phyloP scores from a whole-genome alignment of 2,888 invertebrate genomes.

The Ypsolopha sequella region DNA sequence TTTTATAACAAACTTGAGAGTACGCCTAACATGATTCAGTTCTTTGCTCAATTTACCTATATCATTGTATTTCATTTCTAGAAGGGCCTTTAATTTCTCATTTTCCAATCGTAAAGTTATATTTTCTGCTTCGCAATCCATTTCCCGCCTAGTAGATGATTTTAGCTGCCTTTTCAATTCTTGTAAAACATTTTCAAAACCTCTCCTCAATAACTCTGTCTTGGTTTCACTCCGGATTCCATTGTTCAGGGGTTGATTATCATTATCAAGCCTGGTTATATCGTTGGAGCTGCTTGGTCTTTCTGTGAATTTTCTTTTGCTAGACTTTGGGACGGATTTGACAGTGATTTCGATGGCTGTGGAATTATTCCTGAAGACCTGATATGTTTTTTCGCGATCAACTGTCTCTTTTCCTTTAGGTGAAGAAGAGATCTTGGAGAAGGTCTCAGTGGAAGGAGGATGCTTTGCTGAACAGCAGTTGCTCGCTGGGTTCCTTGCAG shows the following conservation, averaged over 20 bases:
- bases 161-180: constrained; percentile 44
- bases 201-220: constrained; percentile 23
- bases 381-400: constrained; percentile 26
- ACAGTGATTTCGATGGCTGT: constrained; percentile 50
- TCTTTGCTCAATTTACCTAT: constrained; percentile 39
- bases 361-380: constrained; percentile 47
- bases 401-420: background rate
- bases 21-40: constrained; percentile 29
- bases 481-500: background rate
- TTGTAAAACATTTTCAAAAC: constrained; percentile 27
- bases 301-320: background rate
- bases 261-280: background rate
- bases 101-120: constrained; percentile 41
- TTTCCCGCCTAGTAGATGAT: constrained; percentile 27
- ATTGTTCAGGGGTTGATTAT: constrained; percentile 20
- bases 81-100: constrained; percentile 36
- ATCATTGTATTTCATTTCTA: constrained; percentile 38
- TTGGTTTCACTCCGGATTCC: constrained; percentile 27
- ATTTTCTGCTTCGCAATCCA: constrained; percentile 29
- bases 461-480: background rate
- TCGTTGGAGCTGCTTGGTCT: background rate
- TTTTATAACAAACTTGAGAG: constrained; percentile 28
- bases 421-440: background rate
- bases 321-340: constrained; percentile 31
- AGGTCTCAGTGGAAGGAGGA: background rate